Conservation (phyloP, 2,888 invertebrate genomes). For the Eulithis testata region DNA sequence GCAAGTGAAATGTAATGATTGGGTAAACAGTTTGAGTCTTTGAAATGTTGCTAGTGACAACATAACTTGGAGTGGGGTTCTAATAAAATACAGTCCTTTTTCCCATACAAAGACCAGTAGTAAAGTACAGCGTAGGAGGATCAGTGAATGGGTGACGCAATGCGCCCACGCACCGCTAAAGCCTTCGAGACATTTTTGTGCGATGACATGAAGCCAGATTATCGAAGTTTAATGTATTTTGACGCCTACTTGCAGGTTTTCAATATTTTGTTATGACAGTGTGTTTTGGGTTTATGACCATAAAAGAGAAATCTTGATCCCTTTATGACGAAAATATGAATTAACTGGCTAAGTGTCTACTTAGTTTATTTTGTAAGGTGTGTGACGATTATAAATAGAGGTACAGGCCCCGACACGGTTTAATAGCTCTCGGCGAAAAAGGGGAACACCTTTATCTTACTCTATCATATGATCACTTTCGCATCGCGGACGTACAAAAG, state of each 20-base stretch:
- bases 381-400: no score
- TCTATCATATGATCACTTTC: no score
- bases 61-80: no score
- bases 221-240: constrained; percentile 21
- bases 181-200: constrained; percentile 57
- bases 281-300: constrained; percentile 18
- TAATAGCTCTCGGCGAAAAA: no score
- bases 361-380: no score
- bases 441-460: no score
- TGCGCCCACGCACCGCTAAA: constrained; percentile 53
- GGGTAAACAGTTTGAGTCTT: neutral
- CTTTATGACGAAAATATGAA: constrained; percentile 7
- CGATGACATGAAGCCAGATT: constrained; percentile 29
- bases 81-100: constrained; percentile 1
- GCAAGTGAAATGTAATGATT: no score
- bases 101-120: constrained; percentile 17
- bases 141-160: constrained; percentile 68
- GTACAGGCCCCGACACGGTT: no score
- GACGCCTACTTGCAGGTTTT: constrained; percentile 22
- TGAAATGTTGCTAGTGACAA: neutral
- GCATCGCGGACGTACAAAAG: no score
- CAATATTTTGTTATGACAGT: constrained; percentile 26
- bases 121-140: constrained; percentile 38
- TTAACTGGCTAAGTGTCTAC: neutral
- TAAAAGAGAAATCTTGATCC: constrained; percentile 28